Evolutionary conservation across 2,113 vertebrate genomes (phyloP).

Genomic region (Azemiops feae): DNA sequence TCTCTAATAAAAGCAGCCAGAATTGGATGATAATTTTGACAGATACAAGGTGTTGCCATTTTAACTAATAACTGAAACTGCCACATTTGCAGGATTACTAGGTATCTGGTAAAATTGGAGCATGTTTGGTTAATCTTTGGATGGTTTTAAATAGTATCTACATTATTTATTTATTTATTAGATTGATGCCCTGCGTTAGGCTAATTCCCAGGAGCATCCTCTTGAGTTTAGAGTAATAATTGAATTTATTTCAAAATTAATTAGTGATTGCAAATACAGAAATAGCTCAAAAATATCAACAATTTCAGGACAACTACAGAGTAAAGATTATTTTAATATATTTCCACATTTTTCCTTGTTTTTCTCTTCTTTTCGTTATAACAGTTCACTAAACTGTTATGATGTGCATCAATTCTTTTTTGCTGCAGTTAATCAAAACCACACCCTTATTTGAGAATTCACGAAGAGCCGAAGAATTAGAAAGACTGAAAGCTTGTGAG

Average conservation of each 20-base stretch:
- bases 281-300: neutral
- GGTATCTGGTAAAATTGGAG: neutral
- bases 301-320: neutral
- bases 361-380: neutral
- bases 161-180: neutral
- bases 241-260: neutral
- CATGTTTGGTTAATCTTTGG: neutral
- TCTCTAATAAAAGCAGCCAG: neutral
- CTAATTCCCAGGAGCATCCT: neutral
- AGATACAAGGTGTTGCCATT: neutral
- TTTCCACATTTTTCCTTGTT: neutral
- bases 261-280: neutral
- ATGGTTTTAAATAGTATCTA: neutral
- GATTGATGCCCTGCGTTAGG: neutral
- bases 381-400: neutral
- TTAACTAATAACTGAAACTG: neutral
- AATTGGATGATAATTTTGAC: neutral
- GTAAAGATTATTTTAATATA: neutral
- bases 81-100: neutral
- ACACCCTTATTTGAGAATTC: conserved; percentile 66
- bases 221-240: neutral
- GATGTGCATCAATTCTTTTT: neutral
- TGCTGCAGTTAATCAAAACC: conserved; percentile 66
- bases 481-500: conserved; percentile 81
- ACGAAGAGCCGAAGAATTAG: conserved; percentile 73